Conservation (phyloP, 2,797 vertebrate genomes). For the Pseudocheirus occidentalis region DNA sequence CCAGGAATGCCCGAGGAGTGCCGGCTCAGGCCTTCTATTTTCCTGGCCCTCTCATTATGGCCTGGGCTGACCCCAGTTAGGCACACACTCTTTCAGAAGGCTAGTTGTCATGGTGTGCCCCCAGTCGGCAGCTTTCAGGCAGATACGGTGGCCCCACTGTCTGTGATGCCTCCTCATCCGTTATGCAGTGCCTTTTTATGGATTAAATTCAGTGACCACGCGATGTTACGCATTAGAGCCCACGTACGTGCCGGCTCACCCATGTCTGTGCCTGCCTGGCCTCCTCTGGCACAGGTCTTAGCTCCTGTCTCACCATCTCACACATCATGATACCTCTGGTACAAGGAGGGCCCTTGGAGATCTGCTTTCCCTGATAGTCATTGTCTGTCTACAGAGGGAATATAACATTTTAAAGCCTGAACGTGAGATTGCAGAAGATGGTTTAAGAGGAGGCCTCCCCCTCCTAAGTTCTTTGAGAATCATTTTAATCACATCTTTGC, state of each 20-base stretch:
- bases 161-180: too few relatives aligned
- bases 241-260: neutral
- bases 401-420: too few relatives aligned
- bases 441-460: too few relatives aligned
- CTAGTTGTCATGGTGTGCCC: neutral
- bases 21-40: neutral
- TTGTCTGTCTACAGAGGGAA: neutral
- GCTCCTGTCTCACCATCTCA: neutral
- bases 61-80: neutral
- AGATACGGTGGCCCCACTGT: rapidly evolving
- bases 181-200: neutral
- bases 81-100: neutral
- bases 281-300: neutral
- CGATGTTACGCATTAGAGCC: neutral
- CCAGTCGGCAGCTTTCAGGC: rapidly evolving
- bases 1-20: neutral
- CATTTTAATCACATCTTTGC: neutral
- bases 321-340: neutral
- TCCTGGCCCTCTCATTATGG: neutral
- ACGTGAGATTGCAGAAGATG: neutral
- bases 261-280: rapidly evolving
- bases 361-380: neutral
- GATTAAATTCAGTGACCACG: too few relatives aligned
- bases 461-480: too few relatives aligned
- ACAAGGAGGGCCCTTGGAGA: neutral